Percentiles rank a stretch among this genome's conserved stretches.
Evolutionary conservation across 2,888 invertebrate species (phyloP).

Genomic region (Hedychridium roseum): DNA sequence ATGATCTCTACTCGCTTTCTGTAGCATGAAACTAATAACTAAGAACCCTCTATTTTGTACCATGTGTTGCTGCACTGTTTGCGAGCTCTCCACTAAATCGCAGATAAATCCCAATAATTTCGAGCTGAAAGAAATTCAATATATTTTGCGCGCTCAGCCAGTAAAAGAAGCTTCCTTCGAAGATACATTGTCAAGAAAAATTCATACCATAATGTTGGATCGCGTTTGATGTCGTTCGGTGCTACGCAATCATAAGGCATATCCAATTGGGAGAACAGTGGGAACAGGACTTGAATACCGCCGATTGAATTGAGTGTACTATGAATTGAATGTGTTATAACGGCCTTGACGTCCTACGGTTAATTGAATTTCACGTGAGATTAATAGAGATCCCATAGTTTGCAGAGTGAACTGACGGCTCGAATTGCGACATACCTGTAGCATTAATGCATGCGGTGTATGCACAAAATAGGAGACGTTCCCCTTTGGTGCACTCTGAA

Average conservation of each 20-base stretch:
- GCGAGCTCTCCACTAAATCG: slow-evolving; percentile 95
- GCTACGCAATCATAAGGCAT: slow-evolving; percentile 85
- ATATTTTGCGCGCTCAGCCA: too few species aligned
- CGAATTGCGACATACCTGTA: slow-evolving; percentile 75
- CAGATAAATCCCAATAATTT: slow-evolving; percentile 97
- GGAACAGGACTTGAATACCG: slow-evolving; percentile 97
- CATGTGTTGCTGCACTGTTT: slow-evolving; percentile 99
- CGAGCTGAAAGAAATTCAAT: slow-evolving; percentile 75
- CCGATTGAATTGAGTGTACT: slow-evolving; percentile 98
- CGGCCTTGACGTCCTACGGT: slow-evolving; percentile 94
- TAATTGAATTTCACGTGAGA: background rate
- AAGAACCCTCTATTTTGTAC: slow-evolving; percentile 98
- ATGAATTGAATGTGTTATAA: slow-evolving; percentile 98
- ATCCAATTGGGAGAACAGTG: slow-evolving; percentile 97
- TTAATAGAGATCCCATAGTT: background rate
- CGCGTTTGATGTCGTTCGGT: slow-evolving; percentile 81
- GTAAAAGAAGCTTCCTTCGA: background rate
- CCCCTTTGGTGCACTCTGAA: slow-evolving; percentile 98
- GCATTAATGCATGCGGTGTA: slow-evolving; percentile 99
- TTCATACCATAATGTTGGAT: slow-evolving; percentile 85
- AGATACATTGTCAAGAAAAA: slow-evolving; percentile 6
- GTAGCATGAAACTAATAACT: slow-evolving; percentile 96
- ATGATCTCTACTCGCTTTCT: slow-evolving; percentile 91
- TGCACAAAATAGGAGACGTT: slow-evolving; percentile 98
- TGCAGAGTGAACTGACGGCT: background rate